phyloP scores from a whole-genome alignment of 2,888 invertebrate genomes.

The Chrysolina haemoptera region DNA sequence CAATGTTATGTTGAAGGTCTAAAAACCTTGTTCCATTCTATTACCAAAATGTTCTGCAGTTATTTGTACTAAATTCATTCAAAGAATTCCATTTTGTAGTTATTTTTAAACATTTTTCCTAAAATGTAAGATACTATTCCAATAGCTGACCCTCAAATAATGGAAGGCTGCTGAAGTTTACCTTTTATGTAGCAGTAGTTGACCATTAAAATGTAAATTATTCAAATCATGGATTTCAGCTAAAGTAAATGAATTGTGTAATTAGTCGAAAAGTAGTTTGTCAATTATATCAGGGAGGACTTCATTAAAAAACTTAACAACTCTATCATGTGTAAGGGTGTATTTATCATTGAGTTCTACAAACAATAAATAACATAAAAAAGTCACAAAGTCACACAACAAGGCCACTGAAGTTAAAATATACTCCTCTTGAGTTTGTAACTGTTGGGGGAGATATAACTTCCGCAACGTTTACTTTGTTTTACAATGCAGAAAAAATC shows the following conservation, averaged over 20 bases:
- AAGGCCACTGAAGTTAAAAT: neutral
- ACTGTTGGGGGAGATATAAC: constrained; percentile 16
- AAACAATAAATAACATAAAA: neutral
- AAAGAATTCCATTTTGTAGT: neutral
- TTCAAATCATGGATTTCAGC: neutral
- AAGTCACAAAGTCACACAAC: neutral
- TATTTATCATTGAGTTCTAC: neutral
- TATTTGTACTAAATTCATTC: neutral
- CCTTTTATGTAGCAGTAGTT: neutral
- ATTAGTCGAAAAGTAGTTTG: neutral
- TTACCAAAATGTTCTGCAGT: neutral
- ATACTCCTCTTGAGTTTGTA: constrained; percentile 13
- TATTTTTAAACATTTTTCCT: neutral
- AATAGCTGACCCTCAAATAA: neutral
- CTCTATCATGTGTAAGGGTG: neutral
- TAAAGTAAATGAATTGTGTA: neutral
- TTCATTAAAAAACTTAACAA: neutral
- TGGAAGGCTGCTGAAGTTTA: neutral
- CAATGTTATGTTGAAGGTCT: too few species aligned
- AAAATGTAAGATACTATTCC: neutral
- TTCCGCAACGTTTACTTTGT: too few species aligned
- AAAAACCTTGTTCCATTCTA: neutral
- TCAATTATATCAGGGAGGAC: neutral
- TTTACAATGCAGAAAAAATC: too few species aligned
- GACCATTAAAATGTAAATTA: neutral